Base-by-base conservation (phyloP, 2,797 vertebrate genomes). In the Todus mexicanus region DNA sequence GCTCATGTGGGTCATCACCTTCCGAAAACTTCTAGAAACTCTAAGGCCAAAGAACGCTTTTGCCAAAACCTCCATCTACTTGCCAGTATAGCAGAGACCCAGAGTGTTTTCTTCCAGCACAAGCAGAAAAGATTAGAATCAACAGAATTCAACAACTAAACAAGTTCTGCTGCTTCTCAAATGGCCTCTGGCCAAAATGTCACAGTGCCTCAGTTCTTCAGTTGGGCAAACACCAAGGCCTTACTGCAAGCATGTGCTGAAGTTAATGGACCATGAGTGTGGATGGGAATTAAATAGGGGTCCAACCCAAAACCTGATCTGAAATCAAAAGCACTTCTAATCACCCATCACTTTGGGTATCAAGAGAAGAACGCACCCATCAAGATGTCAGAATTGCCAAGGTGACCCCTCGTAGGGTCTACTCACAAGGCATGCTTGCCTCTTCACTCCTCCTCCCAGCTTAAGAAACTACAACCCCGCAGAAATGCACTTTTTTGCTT, bases 141-240 rank as follows among this genome's bases (percentile, higher is more conserved):
- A 92, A 89, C 19, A 79, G 48, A 87, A 92, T 38, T 69, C 81
- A 93, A 47, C 86, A 65, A 69, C 42, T 25, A n/a, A 63, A 71
- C 86, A 56, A 80, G 92, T 95, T 94, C 54, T 93, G 69, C 87
- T 84, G 81, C 92, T 91, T 70, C 79, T 64, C 73, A 21, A n/a
- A 12, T 84, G 90, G 89, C 93, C 72, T 78, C 2, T 1, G 63
- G 92, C 94, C 93, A 96, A 79, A 92, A 89, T 65, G 69, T 96
- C 92, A 60, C 57, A 47, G 43, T 5, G 86, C 84, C 59, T 91
- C 95, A 69, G 54, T 6, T 92, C 86, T 65, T 61, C 71, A 53
- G 6, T 6, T 29, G 71, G 81, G 78, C 88, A 87, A 74, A 77
- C 61, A 54, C 5, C 15, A 63, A 84, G 64, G 60, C 65, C 27